Evolutionary conservation across 2,888 invertebrate species (phyloP), one percentile per base, ranked within the genome.

Genomic region (Ceramica pisi): DNA sequence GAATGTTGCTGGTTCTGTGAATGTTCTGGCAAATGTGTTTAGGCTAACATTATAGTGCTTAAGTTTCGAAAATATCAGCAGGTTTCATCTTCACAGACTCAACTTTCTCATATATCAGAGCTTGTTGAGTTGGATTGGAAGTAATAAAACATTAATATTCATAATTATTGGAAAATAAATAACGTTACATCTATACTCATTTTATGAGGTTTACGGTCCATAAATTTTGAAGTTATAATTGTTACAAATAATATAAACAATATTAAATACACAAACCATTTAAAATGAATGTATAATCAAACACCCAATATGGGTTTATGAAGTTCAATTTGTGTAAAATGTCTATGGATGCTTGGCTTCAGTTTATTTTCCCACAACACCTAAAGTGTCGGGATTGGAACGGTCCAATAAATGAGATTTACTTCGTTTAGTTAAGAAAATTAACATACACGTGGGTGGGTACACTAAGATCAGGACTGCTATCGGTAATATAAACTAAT

Each of bases 361-460:
- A 82, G 84, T 84, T 88, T 87, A 89, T 91, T 88, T 92, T 93
- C 93, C 90, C 91, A 93, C 91, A 89, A 90, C 90, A 89, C 89
- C 87, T 89, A 67, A 87, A 86, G 89, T 90, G 89, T 89, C 87
- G 84, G 86, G 87, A 90, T 90, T 85, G 83, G 81, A 82, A 83
- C 82, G 80, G 81, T 81, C 88, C 91, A 90, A 91, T 90, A 91
- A 92, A 92, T 89, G 90, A 91, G 90, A 91, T 91, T 92, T 91
- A 89, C 89, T 91, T 90, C 89, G 90, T 92, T 92, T 89, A 83
- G 82, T 86, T 88, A 84, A 80, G 84, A 84, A 82, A 70, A 91
- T 92, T 92, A 90, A 86, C 89, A 90, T 90, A 88, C 48, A 86
- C 87, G 92, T 93, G 91, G 92, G 93, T 92, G 92, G 90, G 85